phyloP scores from a whole-genome alignment of 1,140 invertebrate genomes.

The Aphelinus atriplicis region DNA sequence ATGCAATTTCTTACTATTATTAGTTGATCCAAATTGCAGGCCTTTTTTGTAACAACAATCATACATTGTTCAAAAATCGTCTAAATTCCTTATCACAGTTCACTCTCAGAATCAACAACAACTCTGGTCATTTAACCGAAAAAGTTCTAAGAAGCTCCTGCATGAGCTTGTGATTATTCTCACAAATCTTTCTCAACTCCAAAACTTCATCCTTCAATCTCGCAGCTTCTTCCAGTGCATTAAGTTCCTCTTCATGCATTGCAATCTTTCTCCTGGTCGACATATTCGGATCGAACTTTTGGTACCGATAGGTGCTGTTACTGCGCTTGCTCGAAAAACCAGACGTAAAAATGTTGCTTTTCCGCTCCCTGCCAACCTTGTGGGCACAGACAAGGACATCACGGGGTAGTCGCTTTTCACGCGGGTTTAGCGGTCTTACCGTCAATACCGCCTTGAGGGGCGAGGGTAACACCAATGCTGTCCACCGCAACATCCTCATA shows the following conservation, averaged over 20 bases:
- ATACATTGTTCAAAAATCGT: no score
- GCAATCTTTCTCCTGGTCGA: slow-evolving; percentile 13
- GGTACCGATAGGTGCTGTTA: slow-evolving; percentile 40
- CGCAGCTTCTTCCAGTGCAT: slow-evolving; percentile 31
- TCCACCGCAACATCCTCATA: slow-evolving; percentile 76
- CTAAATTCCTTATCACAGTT: no score
- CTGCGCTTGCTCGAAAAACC: slow-evolving; percentile 42
- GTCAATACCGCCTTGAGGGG: slow-evolving; percentile 80
- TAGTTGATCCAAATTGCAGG: no score
- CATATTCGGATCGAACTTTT: slow-evolving; percentile 45
- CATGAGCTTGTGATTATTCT: slow-evolving; percentile 54
- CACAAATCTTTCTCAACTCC: slow-evolving; percentile 53
- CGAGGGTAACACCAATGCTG: slow-evolving; percentile 78
- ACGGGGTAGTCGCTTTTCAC: slow-evolving; percentile 79
- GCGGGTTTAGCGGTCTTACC: slow-evolving; percentile 81
- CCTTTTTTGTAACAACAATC: no score
- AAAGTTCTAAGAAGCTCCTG: slow-evolving; percentile 48
- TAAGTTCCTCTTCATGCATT: slow-evolving; percentile 38
- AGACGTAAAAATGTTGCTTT: slow-evolving; percentile 45
- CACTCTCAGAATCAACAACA: not conserved
- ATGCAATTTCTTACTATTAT: no score
- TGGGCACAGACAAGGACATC: slow-evolving; percentile 80
- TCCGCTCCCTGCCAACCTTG: slow-evolving; percentile 77
- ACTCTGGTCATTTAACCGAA: slow-evolving; percentile 37
- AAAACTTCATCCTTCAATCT: slow-evolving; percentile 49